phyloP scores from a whole-genome alignment of 2,888 invertebrate species.

The Pocota personata region DNA sequence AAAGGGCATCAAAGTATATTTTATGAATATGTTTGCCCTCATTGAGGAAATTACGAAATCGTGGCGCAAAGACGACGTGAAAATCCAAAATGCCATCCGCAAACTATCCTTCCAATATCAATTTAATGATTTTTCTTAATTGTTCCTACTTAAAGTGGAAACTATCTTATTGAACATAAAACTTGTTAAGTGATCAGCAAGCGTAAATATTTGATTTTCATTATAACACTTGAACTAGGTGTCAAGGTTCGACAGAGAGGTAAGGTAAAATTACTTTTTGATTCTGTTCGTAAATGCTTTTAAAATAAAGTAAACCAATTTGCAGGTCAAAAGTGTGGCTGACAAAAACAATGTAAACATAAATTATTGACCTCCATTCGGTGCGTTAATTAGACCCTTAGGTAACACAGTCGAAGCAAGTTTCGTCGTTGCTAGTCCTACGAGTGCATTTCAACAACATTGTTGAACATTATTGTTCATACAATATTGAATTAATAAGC shows the following conservation, averaged over 20 bases:
- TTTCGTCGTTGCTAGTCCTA: not conserved
- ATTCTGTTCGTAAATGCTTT: not conserved
- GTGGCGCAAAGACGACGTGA: not conserved
- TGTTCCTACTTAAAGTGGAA: not conserved
- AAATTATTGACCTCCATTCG: constrained; percentile 19
- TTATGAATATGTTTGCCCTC: not conserved
- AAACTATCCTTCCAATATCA: not conserved
- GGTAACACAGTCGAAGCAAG: constrained; percentile 1
- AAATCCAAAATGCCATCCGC: not conserved
- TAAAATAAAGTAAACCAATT: constrained; percentile 1
- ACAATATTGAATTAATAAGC: constrained; percentile 55
- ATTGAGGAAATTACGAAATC: not conserved
- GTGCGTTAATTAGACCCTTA: constrained; percentile 12
- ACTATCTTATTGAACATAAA: not conserved
- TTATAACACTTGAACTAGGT: constrained; percentile 1
- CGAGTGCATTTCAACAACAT: constrained; percentile 28
- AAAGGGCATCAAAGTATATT: not conserved
- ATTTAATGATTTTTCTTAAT: not conserved
- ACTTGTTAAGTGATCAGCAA: constrained; percentile 1
- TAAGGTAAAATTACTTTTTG: not conserved
- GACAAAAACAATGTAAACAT: not conserved
- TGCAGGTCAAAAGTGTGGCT: constrained; percentile 7
- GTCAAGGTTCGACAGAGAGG: not conserved
- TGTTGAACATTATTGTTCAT: constrained; percentile 21
- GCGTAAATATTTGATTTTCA: constrained; percentile 21